Conservation (phyloP, 2,113 vertebrate species). For the Thalassarche chlororhynchos region DNA sequence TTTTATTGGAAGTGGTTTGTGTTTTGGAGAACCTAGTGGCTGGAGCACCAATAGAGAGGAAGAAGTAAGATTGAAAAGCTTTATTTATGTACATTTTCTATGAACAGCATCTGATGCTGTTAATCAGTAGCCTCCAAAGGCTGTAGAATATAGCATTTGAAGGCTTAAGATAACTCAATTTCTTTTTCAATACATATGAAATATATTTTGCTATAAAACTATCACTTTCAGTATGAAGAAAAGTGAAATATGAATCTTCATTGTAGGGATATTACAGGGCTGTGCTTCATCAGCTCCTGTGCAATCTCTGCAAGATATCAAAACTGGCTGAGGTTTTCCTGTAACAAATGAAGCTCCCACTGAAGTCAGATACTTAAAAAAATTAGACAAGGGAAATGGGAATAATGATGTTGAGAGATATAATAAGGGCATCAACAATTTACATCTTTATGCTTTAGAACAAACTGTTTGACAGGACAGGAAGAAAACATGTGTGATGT, state of each 20-base stretch:
- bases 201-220: background rate
- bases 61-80: background rate
- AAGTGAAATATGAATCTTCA: background rate
- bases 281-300: background rate
- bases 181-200: background rate
- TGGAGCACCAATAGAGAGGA: slow-evolving; percentile 16
- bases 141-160: background rate
- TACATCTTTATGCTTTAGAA: background rate
- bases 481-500: background rate
- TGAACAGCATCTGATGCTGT: background rate
- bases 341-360: background rate
- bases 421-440: background rate
- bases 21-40: background rate
- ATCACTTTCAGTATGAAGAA: background rate
- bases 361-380: background rate
- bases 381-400: background rate
- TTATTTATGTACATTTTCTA: background rate
- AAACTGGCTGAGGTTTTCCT: background rate
- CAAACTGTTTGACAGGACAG: background rate
- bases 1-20: background rate
- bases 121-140: background rate
- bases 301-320: background rate
- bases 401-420: background rate
- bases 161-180: background rate
- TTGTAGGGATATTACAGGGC: background rate